Evolutionary conservation across 2,888 invertebrate species (phyloP), one percentile per base, ranked within the genome.

Genomic region (Chaitophorus viminalis): DNA sequence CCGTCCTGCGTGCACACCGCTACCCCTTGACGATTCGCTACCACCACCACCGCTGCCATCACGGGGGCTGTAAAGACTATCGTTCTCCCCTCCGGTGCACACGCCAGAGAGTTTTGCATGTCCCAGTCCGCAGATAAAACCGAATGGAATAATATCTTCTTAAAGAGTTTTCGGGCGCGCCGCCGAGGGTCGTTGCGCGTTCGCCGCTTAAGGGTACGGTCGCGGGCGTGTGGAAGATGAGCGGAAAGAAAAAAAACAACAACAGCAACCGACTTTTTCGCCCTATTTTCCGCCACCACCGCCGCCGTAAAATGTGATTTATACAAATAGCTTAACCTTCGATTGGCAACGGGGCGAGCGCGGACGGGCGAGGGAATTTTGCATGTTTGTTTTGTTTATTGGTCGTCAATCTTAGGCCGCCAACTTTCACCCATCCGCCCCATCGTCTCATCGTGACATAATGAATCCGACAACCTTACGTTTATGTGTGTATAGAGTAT

Each of bases 41-140:
- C 68, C 68, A 29, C 21, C 46, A 21, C 60, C 65, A 6, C 25
- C 46, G 18, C 74, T 68, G 8, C 36, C 33, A 65, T 54, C 72
- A 31, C 74, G 74, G 54, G 79, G 70, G 70, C 72, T 52, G 86
- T 86, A 87, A 87, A 87, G 87, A 87, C 87, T 84, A 25, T 60
- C n/a, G n/a, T 54, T 31, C 36, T n/a, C 70, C 46, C 85, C 76
- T 39, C 74, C 85, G 75, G 85, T 36, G 54, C 36, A 33, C 68
- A n/a, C 77, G 70, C 86, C n/a, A n/a, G 78, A 86, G 60, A 74
- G 81, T 87, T 87, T 87, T 81, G 87, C 87, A 81, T 87, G 87
- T 87, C 87, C 87, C 87, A 87, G 87, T 87, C 81, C 87, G 87
- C 87, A 87, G 87, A 87, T 87, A 87, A 87, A 87, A 87, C 87